Percentiles rank a stretch among this genome's conserved stretches.
Evolutionary conservation across 2,888 invertebrate species (phyloP).

Genomic region (Philopedon plagiatum): DNA sequence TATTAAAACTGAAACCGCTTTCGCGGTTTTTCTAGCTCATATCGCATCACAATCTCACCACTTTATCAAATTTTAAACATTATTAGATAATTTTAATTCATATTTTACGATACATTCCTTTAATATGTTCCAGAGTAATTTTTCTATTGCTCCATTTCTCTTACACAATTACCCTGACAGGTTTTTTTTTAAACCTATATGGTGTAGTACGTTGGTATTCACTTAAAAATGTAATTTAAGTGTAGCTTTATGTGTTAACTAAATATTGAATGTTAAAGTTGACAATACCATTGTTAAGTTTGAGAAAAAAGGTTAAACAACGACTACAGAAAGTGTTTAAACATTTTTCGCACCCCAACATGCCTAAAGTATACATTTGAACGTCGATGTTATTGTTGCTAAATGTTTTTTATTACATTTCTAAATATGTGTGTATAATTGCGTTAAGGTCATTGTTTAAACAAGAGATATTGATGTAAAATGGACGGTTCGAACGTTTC

Average conservation of each 20-base stretch:
- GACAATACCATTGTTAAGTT: conserved; percentile 31
- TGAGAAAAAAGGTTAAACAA: conserved; percentile 21
- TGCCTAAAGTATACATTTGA: conserved; percentile 13
- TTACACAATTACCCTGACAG: no score
- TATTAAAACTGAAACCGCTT: no score
- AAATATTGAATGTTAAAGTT: conserved; percentile 11
- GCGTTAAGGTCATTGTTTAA: neutral
- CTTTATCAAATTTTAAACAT: no score
- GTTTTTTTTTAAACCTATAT: no score
- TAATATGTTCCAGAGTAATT: no score
- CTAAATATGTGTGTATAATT: neutral
- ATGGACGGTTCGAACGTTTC: no score
- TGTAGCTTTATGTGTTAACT: conserved; percentile 2
- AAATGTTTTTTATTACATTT: conserved; percentile 12
- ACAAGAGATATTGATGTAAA: neutral
- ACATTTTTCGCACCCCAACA: conserved; percentile 5
- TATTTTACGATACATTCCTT: no score
- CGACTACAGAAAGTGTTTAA: conserved; percentile 14
- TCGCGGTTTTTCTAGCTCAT: no score
- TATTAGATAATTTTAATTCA: no score
- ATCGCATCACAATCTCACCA: no score
- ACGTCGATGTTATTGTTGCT: conserved; percentile 5
- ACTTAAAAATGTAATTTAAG: neutral
- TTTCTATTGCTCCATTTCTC: no score
- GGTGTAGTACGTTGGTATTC: neutral